Evolutionary conservation across 1,140 invertebrate species (phyloP).

Genomic region (Theocolax elegans): DNA sequence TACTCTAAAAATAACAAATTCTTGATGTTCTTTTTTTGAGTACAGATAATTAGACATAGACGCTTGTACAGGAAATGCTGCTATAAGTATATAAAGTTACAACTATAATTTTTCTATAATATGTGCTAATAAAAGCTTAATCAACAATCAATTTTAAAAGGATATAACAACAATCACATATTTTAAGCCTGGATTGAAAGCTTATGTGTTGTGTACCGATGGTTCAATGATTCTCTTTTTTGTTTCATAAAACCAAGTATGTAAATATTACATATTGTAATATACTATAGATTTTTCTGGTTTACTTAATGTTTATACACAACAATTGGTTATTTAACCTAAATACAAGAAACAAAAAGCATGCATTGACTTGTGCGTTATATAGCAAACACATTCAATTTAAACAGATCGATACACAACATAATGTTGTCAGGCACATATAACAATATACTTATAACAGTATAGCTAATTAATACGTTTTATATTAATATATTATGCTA

Average conservation of each 20-base stretch:
- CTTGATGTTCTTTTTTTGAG: background rate
- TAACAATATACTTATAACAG: slow-evolving; percentile 18
- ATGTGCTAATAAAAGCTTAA: slow-evolving; percentile 18
- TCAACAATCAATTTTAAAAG: slow-evolving; percentile 23
- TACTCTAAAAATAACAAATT: background rate
- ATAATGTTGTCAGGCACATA: slow-evolving; percentile 22
- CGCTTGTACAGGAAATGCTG: slow-evolving; percentile 28
- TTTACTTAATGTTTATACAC: background rate
- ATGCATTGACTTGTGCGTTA: background rate
- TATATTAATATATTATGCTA: slow-evolving; percentile 10
- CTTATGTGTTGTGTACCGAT: slow-evolving; percentile 14
- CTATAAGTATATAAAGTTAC: slow-evolving; percentile 22
- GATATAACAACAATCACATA: slow-evolving; percentile 23
- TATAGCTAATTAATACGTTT: slow-evolving; percentile 5
- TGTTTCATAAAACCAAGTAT: background rate
- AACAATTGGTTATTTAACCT: background rate
- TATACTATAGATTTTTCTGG: background rate
- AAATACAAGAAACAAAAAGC: background rate
- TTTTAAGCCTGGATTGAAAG: slow-evolving; percentile 15
- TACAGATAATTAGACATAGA: slow-evolving; percentile 17
- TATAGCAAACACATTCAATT: background rate
- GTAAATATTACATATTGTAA: background rate
- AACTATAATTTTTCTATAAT: slow-evolving; percentile 25
- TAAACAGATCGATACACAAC: slow-evolving; percentile 27
- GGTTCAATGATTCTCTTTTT: background rate